Evolutionary conservation across 2,888 invertebrate species (phyloP).

Genomic region (Barypeithes pellucidus): DNA sequence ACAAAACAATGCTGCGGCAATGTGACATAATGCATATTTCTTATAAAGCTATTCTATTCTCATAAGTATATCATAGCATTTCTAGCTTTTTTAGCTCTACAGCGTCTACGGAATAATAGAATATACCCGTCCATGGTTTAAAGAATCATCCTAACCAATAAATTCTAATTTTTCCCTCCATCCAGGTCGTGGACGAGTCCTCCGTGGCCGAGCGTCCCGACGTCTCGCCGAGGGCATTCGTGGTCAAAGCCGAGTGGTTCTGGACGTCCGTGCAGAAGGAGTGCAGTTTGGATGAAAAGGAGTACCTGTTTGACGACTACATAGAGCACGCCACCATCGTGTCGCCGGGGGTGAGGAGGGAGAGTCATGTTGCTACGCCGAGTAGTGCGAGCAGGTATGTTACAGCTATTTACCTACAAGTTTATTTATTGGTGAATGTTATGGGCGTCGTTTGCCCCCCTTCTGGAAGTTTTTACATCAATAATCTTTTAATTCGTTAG

Average conservation of each 20-base stretch:
- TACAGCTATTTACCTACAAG: not conserved
- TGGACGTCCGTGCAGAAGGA: conserved; percentile 99
- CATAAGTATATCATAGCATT: not conserved
- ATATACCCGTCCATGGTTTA: conserved; percentile 13
- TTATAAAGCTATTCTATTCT: conserved; percentile 9
- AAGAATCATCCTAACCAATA: conserved; percentile 23
- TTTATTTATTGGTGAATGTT: no score
- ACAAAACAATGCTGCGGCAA: no score
- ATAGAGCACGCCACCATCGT: conserved; percentile 67
- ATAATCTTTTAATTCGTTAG: no score
- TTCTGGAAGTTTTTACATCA: no score
- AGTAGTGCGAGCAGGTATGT: conserved; percentile 69
- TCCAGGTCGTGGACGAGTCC: conserved; percentile 89
- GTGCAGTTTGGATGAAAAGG: conserved; percentile 91
- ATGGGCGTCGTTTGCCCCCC: no score
- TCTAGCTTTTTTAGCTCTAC: conserved; percentile 1
- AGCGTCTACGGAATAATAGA: conserved; percentile 1
- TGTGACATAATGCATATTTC: conserved; percentile 1
- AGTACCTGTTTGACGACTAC: conserved; percentile 89
- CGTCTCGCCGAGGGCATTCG: conserved; percentile 75
- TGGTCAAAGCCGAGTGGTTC: conserved; percentile 97
- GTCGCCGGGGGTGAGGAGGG: conserved; percentile 73
- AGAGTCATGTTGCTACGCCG: conserved; percentile 73
- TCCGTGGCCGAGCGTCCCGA: conserved; percentile 80
- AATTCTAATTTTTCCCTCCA: conserved; percentile 57